Evolutionary conservation across 2,797 vertebrate genomes (phyloP), one percentile per base, ranked within the genome.

Genomic region (Pterois miles): DNA sequence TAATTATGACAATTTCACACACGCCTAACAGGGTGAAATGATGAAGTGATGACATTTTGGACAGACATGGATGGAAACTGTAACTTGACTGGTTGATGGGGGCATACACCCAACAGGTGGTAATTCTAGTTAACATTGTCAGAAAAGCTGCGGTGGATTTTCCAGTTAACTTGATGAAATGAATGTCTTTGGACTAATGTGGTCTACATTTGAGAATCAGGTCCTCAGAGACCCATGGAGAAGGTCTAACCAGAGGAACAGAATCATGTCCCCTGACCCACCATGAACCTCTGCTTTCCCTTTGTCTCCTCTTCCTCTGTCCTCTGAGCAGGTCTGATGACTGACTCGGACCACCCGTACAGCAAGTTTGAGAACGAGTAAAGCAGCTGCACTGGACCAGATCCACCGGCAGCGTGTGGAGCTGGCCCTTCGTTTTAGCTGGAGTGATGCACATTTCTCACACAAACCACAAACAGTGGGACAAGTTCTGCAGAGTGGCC

Each of bases 311-410:
- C 34, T 57, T 31, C 27, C 12, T 53, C 52, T 74, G 36, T 48
- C 72, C 50, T 63, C 75, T 80, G 86, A 91, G 48, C 92, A 98
- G 97, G 96, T 87, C 96, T 97, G 80, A 90, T 97, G 2, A 91
- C 92, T 12, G 96, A 97, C 90, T 94, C 96, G 65, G 97, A 97
- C 92, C 96, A 97, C 82, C 96, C 96, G 0, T 96, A 97, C 91
- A 97, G 95, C 93, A 96, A 96, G 95, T 97, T 96, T 84, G 96
- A 98, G 87, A 97, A 97, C 53, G 96, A 97, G 66, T 97, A 87
- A 95, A 91, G 67, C 83, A 67, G 80, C 63, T 68, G 65, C 18
- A 36, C 16, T n/a, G 68, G 66, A 70, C 8, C 50, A 25, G 48
- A 3, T 78, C 76, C 34, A 33, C 38, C 0, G 62, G 56, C 46